Evolutionary conservation across 2,888 invertebrate species (phyloP).

Genomic region (Eupithecia subfuscata): DNA sequence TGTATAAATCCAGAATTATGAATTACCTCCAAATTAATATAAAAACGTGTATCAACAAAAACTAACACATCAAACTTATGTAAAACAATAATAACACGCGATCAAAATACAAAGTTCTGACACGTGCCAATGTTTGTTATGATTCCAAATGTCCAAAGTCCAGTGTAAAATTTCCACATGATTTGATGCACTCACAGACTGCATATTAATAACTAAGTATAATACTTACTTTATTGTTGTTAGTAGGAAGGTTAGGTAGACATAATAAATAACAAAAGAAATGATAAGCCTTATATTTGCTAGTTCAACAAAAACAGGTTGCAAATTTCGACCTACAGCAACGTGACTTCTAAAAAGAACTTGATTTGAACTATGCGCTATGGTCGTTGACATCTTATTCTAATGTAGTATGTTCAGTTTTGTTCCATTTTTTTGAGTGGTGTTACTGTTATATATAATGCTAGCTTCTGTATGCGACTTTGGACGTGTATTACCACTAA

Average conservation of each 20-base stretch:
- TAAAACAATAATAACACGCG: neutral
- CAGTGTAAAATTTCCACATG: neutral
- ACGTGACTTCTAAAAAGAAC: neutral
- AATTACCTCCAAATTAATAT: neutral
- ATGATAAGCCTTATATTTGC: neutral
- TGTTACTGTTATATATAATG: neutral
- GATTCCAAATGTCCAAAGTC: neutral
- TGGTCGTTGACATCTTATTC: neutral
- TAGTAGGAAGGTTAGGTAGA: too few relatives aligned
- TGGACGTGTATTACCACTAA: neutral
- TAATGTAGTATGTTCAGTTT: neutral
- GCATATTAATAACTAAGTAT: neutral
- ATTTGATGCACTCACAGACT: neutral
- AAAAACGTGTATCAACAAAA: neutral
- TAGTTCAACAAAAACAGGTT: neutral
- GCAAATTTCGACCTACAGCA: neutral
- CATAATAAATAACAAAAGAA: neutral
- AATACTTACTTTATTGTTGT: neutral
- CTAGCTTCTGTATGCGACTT: neutral
- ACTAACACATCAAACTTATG: neutral
- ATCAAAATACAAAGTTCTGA: neutral
- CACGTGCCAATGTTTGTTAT: conserved; percentile 1
- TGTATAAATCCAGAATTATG: neutral
- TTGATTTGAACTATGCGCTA: neutral
- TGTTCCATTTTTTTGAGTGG: neutral